Base-by-base conservation (phyloP, 2,113 vertebrate species). In the Gnathonemus longibarbis region DNA sequence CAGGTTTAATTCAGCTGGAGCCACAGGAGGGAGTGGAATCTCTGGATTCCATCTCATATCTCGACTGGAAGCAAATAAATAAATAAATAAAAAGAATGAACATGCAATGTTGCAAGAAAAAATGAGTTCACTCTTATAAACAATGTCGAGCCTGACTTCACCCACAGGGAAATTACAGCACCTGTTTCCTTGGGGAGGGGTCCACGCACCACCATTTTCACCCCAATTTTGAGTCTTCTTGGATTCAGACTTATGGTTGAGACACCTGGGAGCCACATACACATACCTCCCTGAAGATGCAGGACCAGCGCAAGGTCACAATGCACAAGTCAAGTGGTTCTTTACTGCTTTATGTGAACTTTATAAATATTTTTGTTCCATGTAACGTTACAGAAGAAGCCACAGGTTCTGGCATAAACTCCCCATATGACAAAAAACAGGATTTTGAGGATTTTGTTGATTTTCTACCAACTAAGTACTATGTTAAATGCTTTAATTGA, bases 1-100 rank as follows among this genome's bases (percentile, higher is more conserved):
- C 66, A 91, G 90, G 24, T 93, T 90, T 90, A 70, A 93, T 94
- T 92, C 90, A 85, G 50, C 85, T 90, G 92, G 91, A 92, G 93
- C 89, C 90, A 90, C 89, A 39, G 4, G 3, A 27, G 85, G 49
- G 85, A 52, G 50, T 13, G 27, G 31, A 87, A 24, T 53, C 85
- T 53, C 50, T 48, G 45, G 85, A 53, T 35, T 53, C 46, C 46
- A 50, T 49, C 46, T 86, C 48, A 86, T 27, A n/a, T 86, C 45
- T 5, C n/a, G 13, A 39, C 50, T 21, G 50, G 27, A 31, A 27
- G 53, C 9, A 50, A 52, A 13, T 15, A 53, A 87, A 77, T 27
- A 70, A 70, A 66, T 10, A 74, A 31, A 39, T 77, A 6, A 77
- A 77, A 77, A 42, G 35, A 19, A 42, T 1, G 74, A 80, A 42